A percentile compares a stretch with the other conserved stretches of the same genome.
phyloP scores from a whole-genome alignment of 2,888 invertebrate genomes.

The Elmis aenea region DNA sequence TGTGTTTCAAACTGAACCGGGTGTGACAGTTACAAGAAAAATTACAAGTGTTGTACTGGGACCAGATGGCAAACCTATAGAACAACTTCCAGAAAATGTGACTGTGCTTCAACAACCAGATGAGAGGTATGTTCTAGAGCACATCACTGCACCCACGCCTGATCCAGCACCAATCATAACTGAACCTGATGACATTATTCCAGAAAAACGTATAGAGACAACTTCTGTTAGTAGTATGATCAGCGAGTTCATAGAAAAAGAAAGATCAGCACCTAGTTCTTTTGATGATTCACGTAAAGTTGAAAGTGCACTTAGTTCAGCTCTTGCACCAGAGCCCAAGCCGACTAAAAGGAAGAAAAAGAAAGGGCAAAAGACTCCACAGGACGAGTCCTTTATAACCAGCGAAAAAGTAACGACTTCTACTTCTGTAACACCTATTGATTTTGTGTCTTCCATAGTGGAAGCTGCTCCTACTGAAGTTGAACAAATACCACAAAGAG shows the following conservation, averaged over 20 bases:
- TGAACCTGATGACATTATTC: slow-evolving; percentile 27
- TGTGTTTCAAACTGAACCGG: slow-evolving; percentile 27
- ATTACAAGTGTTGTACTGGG: slow-evolving; percentile 30
- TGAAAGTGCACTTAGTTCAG: slow-evolving; percentile 36
- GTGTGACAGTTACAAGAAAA: slow-evolving; percentile 24
- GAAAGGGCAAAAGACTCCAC: slow-evolving; percentile 29
- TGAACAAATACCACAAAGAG: slow-evolving; percentile 10
- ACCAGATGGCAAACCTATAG: slow-evolving; percentile 28
- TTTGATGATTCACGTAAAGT: slow-evolving; percentile 29
- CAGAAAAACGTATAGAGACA: slow-evolving; percentile 20
- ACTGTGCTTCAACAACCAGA: slow-evolving; percentile 21
- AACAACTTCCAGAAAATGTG: slow-evolving; percentile 19
- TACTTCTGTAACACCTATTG: background rate
- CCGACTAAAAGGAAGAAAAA: slow-evolving; percentile 18
- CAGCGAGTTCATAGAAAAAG: slow-evolving; percentile 18
- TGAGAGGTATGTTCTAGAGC: slow-evolving; percentile 42
- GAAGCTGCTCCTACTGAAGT: slow-evolving; percentile 1
- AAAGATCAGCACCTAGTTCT: slow-evolving; percentile 20
- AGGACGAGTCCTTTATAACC: slow-evolving; percentile 34
- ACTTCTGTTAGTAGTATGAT: slow-evolving; percentile 14
- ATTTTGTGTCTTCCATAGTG: background rate
- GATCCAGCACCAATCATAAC: slow-evolving; percentile 29
- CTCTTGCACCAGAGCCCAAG: slow-evolving; percentile 7
- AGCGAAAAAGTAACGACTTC: no score
- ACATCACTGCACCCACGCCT: slow-evolving; percentile 34